Evolutionary conservation across 2,888 invertebrate genomes (phyloP).

Genomic region (Periphyllus acericola): DNA sequence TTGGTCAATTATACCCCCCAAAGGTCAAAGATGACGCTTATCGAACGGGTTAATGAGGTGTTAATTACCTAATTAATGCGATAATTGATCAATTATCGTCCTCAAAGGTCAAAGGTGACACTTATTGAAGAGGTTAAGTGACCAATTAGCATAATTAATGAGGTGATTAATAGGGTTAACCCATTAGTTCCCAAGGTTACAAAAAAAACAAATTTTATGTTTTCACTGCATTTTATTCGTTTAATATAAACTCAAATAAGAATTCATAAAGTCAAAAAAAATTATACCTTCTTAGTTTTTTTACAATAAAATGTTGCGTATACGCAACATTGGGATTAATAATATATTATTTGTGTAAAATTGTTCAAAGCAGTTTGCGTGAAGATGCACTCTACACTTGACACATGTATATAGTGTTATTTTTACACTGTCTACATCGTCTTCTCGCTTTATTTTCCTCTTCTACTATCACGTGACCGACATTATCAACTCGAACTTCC

Average conservation of each 20-base stretch:
- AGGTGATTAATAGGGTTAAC: no score
- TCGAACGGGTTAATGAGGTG: no score
- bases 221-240: slow-evolving; percentile 15
- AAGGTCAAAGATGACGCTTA: no score
- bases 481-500: slow-evolving; percentile 34
- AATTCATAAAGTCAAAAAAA: slow-evolving; percentile 1
- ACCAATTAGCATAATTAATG: no score
- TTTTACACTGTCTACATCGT: slow-evolving; percentile 22
- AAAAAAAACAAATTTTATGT: slow-evolving; percentile 29
- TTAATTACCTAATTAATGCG: no score
- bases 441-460: slow-evolving; percentile 39
- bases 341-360: no score
- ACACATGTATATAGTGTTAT: slow-evolving; percentile 33
- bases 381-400: slow-evolving; percentile 31
- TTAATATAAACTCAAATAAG: slow-evolving; percentile 27
- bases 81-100: no score
- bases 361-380: background rate
- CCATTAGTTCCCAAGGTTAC: slow-evolving; percentile 10
- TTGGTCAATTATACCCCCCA: no score
- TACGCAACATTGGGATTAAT: no score
- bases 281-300: background rate
- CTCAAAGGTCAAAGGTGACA: no score
- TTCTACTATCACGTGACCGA: slow-evolving; percentile 15
- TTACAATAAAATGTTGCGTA: background rate
- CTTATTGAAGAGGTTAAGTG: no score